These are phyloP conservation scores for Zapornia atra DNA, from an alignment of 2,113 vertebrate genomes.

Conservation along the genomic window DNA sequence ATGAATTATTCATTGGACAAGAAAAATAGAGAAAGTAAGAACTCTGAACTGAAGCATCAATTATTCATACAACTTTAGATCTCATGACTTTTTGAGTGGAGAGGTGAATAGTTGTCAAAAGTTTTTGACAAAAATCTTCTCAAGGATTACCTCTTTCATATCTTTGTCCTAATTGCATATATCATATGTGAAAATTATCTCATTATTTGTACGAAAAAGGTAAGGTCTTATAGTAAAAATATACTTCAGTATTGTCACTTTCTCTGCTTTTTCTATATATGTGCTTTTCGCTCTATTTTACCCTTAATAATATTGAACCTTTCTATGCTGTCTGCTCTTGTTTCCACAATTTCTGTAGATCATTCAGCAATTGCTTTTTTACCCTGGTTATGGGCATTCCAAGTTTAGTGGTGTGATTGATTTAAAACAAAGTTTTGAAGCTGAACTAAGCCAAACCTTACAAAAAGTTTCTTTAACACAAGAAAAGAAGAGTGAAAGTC, in stretches of 20 bases:
- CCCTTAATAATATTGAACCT: not conserved
- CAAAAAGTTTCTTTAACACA: not conserved
- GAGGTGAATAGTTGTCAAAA: conserved; percentile 43
- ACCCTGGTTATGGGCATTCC: not conserved
- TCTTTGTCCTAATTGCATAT: conserved; percentile 17
- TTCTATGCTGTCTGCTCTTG: not conserved
- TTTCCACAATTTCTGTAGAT: not conserved
- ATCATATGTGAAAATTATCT: conserved; percentile 2
- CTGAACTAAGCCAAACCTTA: not conserved
- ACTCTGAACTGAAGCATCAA: conserved; percentile 56
- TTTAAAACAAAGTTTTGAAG: not conserved
- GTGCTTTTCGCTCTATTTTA: not conserved
- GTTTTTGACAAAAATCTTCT: conserved; percentile 40
- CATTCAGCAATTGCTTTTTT: not conserved
- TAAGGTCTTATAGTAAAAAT: not conserved
- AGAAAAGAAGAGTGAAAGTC: not conserved
- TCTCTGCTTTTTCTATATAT: not conserved
- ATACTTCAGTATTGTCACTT: not conserved
- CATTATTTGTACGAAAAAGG: not conserved
- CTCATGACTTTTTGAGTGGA: conserved; percentile 45
- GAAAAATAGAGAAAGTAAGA: conserved; percentile 52
- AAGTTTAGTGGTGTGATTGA: not conserved
- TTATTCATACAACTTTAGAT: conserved; percentile 65
- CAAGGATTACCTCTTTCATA: not conserved
- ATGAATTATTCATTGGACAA: conserved; percentile 62